phyloP scores from a whole-genome alignment of 1,140 invertebrate genomes.

The Phenacoccus solenopsis region DNA sequence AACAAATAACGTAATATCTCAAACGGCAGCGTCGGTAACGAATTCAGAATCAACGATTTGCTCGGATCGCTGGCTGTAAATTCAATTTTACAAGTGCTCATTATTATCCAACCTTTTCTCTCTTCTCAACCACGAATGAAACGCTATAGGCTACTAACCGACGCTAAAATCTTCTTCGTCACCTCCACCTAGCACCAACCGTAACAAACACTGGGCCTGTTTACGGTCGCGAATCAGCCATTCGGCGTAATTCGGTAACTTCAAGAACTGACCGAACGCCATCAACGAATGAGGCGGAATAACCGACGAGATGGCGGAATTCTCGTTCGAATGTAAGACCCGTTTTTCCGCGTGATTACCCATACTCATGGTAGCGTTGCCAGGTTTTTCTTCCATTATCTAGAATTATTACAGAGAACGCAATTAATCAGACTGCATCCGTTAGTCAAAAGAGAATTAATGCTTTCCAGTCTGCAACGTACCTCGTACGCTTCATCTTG shows the following conservation, averaged over 20 bases:
- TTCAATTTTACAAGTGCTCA: slow-evolving; percentile 80
- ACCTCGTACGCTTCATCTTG: slow-evolving; percentile 59
- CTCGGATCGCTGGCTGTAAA: slow-evolving; percentile 72
- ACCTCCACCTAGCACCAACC: slow-evolving; percentile 74
- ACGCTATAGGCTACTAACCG: slow-evolving; percentile 65
- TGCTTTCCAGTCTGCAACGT: too few relatives aligned
- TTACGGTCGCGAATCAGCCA: slow-evolving; percentile 69
- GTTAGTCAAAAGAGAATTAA: too few relatives aligned
- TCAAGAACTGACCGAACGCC: slow-evolving; percentile 75
- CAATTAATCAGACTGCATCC: too few relatives aligned
- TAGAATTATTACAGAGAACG: neutral
- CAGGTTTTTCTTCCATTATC: slow-evolving; percentile 24
- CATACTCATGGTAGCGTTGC: slow-evolving; percentile 29
- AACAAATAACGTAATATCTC: slow-evolving; percentile 67
- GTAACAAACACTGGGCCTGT: slow-evolving; percentile 68
- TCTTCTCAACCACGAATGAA: too few relatives aligned
- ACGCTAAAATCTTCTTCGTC: slow-evolving; percentile 59
- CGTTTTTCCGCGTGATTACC: neutral
- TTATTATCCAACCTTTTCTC: slow-evolving; percentile 64
- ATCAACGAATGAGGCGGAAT: slow-evolving; percentile 81
- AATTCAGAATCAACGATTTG: slow-evolving; percentile 54
- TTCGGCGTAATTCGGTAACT: slow-evolving; percentile 78
- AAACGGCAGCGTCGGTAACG: slow-evolving; percentile 76
- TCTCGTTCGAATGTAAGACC: neutral
- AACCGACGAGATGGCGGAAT: slow-evolving; percentile 26